Evolutionary conservation across 2,113 vertebrate species (phyloP).

Genomic region (Austrofundulus limnaeus): DNA sequence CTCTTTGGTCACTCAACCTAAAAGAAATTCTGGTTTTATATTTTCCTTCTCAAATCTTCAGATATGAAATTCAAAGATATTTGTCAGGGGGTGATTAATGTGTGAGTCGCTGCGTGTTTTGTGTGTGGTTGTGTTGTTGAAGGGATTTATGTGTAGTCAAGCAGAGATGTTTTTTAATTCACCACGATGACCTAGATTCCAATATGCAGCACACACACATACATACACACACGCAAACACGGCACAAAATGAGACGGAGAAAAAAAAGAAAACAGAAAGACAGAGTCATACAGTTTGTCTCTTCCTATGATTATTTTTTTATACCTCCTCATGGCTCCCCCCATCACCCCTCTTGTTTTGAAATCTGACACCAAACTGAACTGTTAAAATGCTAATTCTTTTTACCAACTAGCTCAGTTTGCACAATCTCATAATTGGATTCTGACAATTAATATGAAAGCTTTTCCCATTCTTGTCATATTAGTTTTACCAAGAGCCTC

Average conservation of each 20-base stretch:
- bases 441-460: constrained; percentile 71
- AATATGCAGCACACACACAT: constrained; percentile 32
- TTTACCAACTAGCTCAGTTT: constrained; percentile 59
- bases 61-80: constrained; percentile 61
- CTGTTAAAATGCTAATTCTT: constrained; percentile 73
- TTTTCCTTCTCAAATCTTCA: constrained; percentile 48
- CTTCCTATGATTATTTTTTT: background rate
- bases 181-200: constrained; percentile 72
- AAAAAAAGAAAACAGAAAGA: constrained; percentile 6
- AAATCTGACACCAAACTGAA: constrained; percentile 73
- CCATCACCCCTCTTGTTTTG: constrained; percentile 50
- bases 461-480: constrained; percentile 64
- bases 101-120: constrained; percentile 6
- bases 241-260: constrained; percentile 5
- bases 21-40: constrained; percentile 53
- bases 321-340: constrained; percentile 17
- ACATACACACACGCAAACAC: constrained; percentile 9
- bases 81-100: constrained; percentile 39
- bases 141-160: constrained; percentile 46
- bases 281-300: too few species aligned
- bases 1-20: constrained; percentile 40
- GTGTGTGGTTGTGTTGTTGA: constrained; percentile 20
- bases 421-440: constrained; percentile 81
- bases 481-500: constrained; percentile 39
- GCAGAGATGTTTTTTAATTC: constrained; percentile 69